Evolutionary conservation across 1,140 invertebrate species (phyloP), one percentile per base, ranked within the genome.

Genomic region (Apis laboriosa): DNA sequence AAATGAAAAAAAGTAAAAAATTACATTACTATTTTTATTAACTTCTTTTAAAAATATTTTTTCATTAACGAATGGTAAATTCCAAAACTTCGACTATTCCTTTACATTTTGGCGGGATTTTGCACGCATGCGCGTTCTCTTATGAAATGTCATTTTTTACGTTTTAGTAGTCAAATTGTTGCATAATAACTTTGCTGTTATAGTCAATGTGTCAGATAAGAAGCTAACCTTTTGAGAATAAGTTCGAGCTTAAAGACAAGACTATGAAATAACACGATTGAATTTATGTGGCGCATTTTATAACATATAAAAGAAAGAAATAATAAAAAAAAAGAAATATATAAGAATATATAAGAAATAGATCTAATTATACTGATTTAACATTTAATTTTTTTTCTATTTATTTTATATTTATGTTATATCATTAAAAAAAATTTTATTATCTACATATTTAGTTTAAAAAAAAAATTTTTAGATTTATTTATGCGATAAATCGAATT

Each of bases 61-160:
- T 53, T 21, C 60, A 19, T 53, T 24, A 68, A 58, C 15, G 66
- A 80, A 84, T 80, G 80, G 85, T 80, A 68, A 83, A 71, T 80
- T 72, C 56, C 82, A 67, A 84, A 63, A 80, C 53, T 58, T 77
- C 84, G 55, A 81, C 80, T 72, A 75, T 86, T 78, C 83, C 64
- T 66, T 75, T 86, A 79, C 64, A 79, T 93, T 93, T 93, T 93
- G 93, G 92, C 93, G 92, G 92, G 92, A 91, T 91, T 91, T 91
- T 66, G 60, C 67, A 82, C 92, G 92, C 92, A 92, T 92, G 93
- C 93, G 92, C 88, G 80, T 67, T 71, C 43, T 8, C 28, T 63
- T 55, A 73, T 68, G 78, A 86, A 84, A 81, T 90, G 78, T 88
- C 84, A 84, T 84, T 86, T 77, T 86, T 72, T 84, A 8, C 51